Conservation (phyloP, 2,797 vertebrate species). For the Sebastes minor region DNA sequence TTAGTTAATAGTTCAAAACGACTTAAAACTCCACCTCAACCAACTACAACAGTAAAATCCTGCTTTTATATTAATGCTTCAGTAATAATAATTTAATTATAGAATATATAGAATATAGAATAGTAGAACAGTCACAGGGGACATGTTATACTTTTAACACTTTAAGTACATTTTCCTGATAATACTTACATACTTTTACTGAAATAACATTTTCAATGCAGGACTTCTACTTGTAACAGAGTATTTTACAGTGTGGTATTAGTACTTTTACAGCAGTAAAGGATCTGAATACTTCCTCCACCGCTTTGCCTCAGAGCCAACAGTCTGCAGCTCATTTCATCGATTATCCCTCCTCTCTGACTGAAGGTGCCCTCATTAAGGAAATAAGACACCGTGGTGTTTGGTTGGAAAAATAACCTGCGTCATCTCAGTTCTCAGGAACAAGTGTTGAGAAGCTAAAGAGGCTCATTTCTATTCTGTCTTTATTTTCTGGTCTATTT, state of each 20-base stretch:
- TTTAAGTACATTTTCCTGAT: no score
- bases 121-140: no score
- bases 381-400: not conserved
- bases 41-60: no score
- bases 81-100: no score
- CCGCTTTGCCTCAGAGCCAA: not conserved
- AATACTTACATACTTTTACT: no score
- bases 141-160: no score
- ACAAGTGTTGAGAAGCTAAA: not conserved
- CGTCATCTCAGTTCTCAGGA: constrained; percentile 1
- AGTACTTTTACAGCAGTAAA: not conserved
- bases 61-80: no score
- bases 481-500: constrained; percentile 6
- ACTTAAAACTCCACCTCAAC: no score
- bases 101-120: no score
- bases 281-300: not conserved
- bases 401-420: not conserved
- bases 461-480: not conserved
- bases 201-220: no score
- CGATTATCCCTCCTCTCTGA: not conserved
- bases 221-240: no score
- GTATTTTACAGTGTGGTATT: not conserved
- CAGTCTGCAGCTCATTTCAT: not conserved
- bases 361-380: not conserved
- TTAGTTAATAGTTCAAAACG: no score